These are phyloP conservation scores for Leptinotarsa peninsularis DNA, from an alignment of 2,888 invertebrate genomes.

Conservation along the genomic window DNA sequence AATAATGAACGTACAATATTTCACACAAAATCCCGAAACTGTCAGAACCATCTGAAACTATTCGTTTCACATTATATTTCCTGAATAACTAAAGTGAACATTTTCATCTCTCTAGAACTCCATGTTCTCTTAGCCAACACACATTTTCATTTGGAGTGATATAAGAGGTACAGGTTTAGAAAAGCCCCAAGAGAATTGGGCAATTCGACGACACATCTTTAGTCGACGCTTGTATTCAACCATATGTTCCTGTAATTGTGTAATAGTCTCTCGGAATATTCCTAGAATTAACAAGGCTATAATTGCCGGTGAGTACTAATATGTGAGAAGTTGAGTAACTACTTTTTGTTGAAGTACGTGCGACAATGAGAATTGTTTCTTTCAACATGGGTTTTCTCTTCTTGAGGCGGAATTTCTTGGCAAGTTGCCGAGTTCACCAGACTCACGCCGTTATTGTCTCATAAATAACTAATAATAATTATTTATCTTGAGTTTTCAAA, in stretches of 20 bases:
- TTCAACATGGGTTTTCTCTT: slow-evolving; percentile 3
- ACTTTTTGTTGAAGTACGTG: slow-evolving; percentile 23
- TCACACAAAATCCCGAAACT: too few species aligned
- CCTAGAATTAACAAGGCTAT: slow-evolving; percentile 35
- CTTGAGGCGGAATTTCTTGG: not conserved
- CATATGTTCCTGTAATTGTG: slow-evolving; percentile 19
- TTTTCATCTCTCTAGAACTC: too few species aligned
- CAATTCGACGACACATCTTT: not conserved
- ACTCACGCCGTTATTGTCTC: not conserved
- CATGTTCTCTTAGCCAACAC: not conserved
- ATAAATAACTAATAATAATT: too few species aligned
- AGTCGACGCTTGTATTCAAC: slow-evolving; percentile 22
- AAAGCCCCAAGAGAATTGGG: not conserved
- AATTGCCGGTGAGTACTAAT: slow-evolving; percentile 34
- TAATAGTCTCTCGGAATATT: slow-evolving; percentile 29
- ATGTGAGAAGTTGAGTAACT: slow-evolving; percentile 33
- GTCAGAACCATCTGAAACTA: too few species aligned
- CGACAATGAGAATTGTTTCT: slow-evolving; percentile 3
- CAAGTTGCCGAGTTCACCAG: not conserved
- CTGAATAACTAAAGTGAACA: too few species aligned
- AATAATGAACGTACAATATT: too few species aligned
- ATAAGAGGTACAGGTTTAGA: not conserved
- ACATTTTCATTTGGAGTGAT: not conserved
- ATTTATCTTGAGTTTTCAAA: too few species aligned
- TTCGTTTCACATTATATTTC: too few species aligned